Percentiles rank a stretch among this genome's conserved stretches.
phyloP scores from a whole-genome alignment of 2,113 vertebrate species.

The Gopherus flavomarginatus region DNA sequence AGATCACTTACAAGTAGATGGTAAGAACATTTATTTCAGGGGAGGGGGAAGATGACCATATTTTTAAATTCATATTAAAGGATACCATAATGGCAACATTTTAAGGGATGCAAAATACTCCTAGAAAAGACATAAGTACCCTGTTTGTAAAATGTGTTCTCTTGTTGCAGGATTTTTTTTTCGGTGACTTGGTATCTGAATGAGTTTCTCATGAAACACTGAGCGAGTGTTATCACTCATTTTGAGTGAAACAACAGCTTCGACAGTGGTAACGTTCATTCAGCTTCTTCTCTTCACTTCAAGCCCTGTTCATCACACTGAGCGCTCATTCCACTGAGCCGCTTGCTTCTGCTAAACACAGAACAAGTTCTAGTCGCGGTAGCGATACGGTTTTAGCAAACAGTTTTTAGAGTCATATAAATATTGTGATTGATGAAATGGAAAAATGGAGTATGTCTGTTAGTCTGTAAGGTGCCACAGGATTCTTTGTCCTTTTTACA shows the following conservation, averaged over 20 bases:
- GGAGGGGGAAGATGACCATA: background rate
- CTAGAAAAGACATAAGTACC: background rate
- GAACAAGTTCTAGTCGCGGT: background rate
- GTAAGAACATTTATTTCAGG: background rate
- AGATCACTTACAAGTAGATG: background rate
- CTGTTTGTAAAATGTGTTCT: background rate
- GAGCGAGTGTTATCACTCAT: background rate
- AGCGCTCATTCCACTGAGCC: background rate
- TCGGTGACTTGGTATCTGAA: background rate
- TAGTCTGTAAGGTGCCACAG: too few relatives aligned
- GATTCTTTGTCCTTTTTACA: too few relatives aligned
- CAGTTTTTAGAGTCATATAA: background rate
- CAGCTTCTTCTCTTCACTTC: background rate
- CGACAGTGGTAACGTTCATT: background rate
- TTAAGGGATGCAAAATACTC: background rate
- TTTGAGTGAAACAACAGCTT: background rate
- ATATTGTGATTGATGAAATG: background rate
- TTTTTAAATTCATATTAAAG: background rate
- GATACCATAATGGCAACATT: background rate
- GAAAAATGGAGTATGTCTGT: background rate
- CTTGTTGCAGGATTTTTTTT: background rate
- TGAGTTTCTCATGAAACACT: background rate
- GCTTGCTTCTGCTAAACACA: background rate
- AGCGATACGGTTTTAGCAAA: background rate
- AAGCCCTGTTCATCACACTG: background rate